Base-by-base conservation (phyloP, 2,797 vertebrate species). In the Sebastes glaucus region DNA sequence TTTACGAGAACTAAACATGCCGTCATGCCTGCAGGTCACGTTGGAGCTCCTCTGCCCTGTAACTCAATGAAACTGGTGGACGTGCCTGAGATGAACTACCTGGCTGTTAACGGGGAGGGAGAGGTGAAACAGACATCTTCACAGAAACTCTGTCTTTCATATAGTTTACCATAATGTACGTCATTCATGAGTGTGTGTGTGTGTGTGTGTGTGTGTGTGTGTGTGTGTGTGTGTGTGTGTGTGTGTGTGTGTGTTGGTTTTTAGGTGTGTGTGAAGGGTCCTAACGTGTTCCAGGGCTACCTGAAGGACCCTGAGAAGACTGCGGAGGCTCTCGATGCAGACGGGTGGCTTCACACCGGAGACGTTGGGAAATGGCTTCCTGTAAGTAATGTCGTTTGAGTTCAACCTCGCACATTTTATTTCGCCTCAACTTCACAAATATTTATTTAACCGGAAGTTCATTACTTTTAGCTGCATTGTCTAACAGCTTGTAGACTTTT, bases 301-400 rank as follows among this genome's bases (percentile, higher is more conserved):
- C 92, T 99, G 86, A 98, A 98, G 49, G 98, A 99, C 75, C 96
- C 97, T 0, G 96, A 96, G 74, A 98, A 96, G 93, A 98, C 98
- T 0, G 94, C 94, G 0, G 97, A 99, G 91, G 91, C 94, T 27
- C 87, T 99, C 14, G 98, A 99, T 82, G 93, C 95, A 75, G 96
- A 97, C 2, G 97, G 97, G 72, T 99, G 98, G 98, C 93, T 99
- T 71, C 98, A 99, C 89, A 99, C 98, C 0, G 98, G 98, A 82
- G 98, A 99, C 87, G 91, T 99, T 62, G 98, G 97, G 27, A 99
- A 97, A 79, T 99, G 98, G 98, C 93, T 99, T 62, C 97, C 97
- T 7, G 98, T 99, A 7, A 32, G 8, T 38, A 3, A 30, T 35
- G 33, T n/a, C 32, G 7, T 63, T 22, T 38, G 20, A 25, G 14